phyloP scores from a whole-genome alignment of 2,113 vertebrate species.

The Baryphthengus martii region DNA sequence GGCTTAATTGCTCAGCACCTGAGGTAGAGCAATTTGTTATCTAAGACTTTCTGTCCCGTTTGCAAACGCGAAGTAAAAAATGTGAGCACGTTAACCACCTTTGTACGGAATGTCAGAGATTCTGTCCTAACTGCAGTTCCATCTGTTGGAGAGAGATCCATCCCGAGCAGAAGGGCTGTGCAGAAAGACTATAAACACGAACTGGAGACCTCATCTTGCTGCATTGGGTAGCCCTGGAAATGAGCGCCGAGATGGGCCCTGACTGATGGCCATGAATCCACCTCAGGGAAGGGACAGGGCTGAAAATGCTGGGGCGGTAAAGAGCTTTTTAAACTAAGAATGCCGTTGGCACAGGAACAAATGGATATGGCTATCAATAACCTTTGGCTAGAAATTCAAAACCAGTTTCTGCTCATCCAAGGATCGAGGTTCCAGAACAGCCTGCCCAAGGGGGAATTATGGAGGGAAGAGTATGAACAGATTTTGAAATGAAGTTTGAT shows the following conservation, averaged over 20 bases:
- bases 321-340: not conserved
- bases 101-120: not conserved
- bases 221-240: not conserved
- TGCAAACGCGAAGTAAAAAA: not conserved
- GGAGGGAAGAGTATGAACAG: not conserved
- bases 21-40: not conserved
- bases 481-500: constrained; percentile 12
- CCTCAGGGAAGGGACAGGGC: not conserved
- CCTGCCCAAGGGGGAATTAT: constrained; percentile 1
- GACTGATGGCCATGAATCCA: not conserved
- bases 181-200: not conserved
- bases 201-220: not conserved
- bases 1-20: not conserved
- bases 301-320: not conserved
- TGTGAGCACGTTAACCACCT: not conserved
- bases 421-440: not conserved
- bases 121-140: not conserved
- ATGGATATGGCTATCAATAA: constrained; percentile 7
- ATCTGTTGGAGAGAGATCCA: not conserved
- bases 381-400: constrained; percentile 9
- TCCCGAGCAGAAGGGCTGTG: not conserved
- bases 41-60: not conserved
- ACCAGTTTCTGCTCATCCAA: not conserved
- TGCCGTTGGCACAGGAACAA: constrained; percentile 9
- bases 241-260: not conserved